Evolutionary conservation across 2,797 vertebrate species (phyloP).

Genomic region (Micrastur ruficollis): DNA sequence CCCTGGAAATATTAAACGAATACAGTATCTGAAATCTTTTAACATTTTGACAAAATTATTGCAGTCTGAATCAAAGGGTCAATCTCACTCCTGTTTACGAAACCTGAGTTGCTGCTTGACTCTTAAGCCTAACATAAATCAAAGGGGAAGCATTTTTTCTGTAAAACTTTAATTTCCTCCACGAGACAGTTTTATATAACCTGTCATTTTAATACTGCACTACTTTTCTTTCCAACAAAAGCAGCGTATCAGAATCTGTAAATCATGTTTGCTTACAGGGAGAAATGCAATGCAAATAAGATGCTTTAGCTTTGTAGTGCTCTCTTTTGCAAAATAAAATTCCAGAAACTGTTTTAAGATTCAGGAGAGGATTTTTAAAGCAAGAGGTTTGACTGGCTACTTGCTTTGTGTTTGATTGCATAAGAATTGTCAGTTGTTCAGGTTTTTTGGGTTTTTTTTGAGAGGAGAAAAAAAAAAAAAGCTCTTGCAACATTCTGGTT

Average conservation of each 20-base stretch:
- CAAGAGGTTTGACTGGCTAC: background rate
- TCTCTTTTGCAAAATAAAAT: constrained; percentile 28
- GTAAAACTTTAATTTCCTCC: constrained; percentile 25
- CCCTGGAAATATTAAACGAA: background rate
- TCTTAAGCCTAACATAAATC: background rate
- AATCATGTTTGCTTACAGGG: background rate
- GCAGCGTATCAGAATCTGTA: background rate
- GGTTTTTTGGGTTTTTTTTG: background rate
- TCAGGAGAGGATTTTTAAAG: constrained; percentile 1
- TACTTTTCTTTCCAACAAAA: background rate
- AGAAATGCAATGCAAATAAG: background rate
- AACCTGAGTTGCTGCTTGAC: background rate
- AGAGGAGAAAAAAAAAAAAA: background rate
- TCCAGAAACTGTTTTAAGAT: constrained; percentile 14
- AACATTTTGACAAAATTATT: background rate
- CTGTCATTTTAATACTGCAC: background rate
- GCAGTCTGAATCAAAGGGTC: background rate
- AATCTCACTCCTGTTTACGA: background rate
- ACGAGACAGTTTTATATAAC: constrained; percentile 10
- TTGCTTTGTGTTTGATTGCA: constrained; percentile 38
- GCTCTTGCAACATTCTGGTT: constrained; percentile 34
- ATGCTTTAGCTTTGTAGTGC: background rate
- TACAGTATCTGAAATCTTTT: background rate
- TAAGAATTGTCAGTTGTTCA: constrained; percentile 53
- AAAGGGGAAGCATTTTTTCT: background rate